These are phyloP conservation scores for Limonius californicus DNA, from an alignment of 1,140 invertebrate genomes.

Conservation along the genomic window DNA sequence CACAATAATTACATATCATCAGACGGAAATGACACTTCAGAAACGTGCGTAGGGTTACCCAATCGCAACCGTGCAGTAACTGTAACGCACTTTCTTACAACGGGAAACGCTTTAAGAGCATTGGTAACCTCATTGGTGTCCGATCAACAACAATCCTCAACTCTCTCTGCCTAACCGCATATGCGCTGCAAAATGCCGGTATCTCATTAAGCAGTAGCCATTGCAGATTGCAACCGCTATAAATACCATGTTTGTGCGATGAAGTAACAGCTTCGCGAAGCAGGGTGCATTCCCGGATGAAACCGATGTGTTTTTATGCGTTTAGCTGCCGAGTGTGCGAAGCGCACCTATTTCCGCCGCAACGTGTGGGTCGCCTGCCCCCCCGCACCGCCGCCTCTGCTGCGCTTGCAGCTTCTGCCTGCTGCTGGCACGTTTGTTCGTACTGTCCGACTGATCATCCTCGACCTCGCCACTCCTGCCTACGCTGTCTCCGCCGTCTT, in stretches of 20 bases:
- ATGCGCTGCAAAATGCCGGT: not conserved
- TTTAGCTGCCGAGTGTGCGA: slow-evolving; percentile 10
- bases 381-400: not conserved
- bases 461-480: not conserved
- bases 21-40: not conserved
- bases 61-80: not conserved
- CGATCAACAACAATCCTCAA: not conserved
- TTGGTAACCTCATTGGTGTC: slow-evolving; percentile 3
- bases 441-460: not conserved
- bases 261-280: not conserved
- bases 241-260: not conserved
- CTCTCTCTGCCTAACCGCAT: not conserved
- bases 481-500: not conserved
- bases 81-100: slow-evolving; percentile 2
- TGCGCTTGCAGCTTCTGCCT: not conserved
- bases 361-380: slow-evolving; percentile 1
- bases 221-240: not conserved
- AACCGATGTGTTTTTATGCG: not conserved
- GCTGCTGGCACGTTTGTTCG: not conserved
- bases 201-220: not conserved
- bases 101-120: not conserved
- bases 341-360: slow-evolving; percentile 10
- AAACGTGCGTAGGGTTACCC: not conserved
- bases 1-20: too few species aligned
- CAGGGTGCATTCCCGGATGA: not conserved